Conservation (phyloP, 2,797 vertebrate genomes). For the Brachyrhaphis roseni region DNA sequence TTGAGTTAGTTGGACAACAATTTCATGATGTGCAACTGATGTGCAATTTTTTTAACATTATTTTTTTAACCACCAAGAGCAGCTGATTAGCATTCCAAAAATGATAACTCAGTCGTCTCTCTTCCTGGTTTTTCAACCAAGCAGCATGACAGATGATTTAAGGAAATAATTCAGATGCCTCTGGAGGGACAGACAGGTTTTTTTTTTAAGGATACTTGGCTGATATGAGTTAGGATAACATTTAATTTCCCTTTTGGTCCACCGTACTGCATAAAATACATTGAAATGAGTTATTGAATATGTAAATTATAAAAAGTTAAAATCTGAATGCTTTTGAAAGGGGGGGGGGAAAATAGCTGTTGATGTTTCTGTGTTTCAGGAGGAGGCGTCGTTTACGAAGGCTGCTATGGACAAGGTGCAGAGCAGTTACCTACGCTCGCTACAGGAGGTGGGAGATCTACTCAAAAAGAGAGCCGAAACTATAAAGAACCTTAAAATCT, state of each 20-base stretch:
- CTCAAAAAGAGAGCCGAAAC: constrained; percentile 94
- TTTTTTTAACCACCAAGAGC: too few species aligned
- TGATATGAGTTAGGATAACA: too few species aligned
- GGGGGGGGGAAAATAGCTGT: background rate
- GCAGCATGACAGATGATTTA: background rate
- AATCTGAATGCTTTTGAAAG: background rate
- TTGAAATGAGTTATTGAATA: background rate
- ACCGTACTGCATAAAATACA: background rate
- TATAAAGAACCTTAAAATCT: constrained; percentile 94
- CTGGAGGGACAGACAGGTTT: too few species aligned
- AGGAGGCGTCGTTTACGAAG: constrained; percentile 88
- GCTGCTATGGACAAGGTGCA: constrained; percentile 93
- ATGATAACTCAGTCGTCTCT: too few species aligned
- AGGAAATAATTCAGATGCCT: too few species aligned
- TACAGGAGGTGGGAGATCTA: constrained; percentile 94
- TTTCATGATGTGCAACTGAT: too few species aligned
- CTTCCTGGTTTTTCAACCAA: too few species aligned
- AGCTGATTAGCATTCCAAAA: too few species aligned
- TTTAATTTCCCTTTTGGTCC: too few species aligned
- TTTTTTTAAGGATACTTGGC: too few species aligned
- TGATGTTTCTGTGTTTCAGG: constrained; percentile 72
- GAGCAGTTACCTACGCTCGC: constrained; percentile 94
- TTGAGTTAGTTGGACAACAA: too few species aligned
- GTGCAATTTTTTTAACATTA: too few species aligned
- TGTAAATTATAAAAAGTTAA: background rate